phyloP scores from a whole-genome alignment of 2,797 vertebrate species.

The Sebastes matsubarae region DNA sequence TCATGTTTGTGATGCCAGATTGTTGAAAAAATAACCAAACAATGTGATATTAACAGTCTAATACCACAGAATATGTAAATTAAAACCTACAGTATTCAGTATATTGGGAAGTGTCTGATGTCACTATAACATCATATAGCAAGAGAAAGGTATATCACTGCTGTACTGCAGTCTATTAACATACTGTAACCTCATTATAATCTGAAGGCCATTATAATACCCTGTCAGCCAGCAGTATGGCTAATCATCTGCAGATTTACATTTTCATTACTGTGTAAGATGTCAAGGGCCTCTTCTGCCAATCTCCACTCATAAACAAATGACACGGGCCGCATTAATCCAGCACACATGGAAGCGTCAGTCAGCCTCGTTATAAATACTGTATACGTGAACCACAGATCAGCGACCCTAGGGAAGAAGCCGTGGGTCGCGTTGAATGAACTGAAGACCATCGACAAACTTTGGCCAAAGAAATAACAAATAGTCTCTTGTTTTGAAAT shows the following conservation, averaged over 20 bases:
- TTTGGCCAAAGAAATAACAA: neutral
- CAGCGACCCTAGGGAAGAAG: neutral
- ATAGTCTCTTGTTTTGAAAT: neutral
- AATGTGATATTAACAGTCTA: neutral
- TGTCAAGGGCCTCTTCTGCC: conserved; percentile 37
- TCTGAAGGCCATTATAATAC: conserved; percentile 2
- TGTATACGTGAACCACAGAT: neutral
- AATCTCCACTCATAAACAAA: conserved; percentile 35
- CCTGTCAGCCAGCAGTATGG: conserved; percentile 4
- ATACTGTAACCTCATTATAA: conserved; percentile 25
- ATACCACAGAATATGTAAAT: neutral
- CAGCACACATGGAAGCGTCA: conserved; percentile 11
- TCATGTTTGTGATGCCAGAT: neutral
- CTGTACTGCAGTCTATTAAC: conserved; percentile 1
- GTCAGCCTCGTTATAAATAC: conserved; percentile 19
- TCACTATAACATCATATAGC: neutral
- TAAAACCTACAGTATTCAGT: neutral
- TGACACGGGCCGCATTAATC: conserved; percentile 1
- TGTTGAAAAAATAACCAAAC: neutral
- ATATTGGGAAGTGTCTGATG: neutral
- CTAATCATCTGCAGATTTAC: conserved; percentile 51
- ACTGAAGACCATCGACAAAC: neutral
- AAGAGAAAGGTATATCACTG: neutral
- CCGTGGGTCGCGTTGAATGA: neutral
- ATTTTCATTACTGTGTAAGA: conserved; percentile 45